Conservation (phyloP, 2,797 vertebrate species). For the Manis crassicaudata region DNA sequence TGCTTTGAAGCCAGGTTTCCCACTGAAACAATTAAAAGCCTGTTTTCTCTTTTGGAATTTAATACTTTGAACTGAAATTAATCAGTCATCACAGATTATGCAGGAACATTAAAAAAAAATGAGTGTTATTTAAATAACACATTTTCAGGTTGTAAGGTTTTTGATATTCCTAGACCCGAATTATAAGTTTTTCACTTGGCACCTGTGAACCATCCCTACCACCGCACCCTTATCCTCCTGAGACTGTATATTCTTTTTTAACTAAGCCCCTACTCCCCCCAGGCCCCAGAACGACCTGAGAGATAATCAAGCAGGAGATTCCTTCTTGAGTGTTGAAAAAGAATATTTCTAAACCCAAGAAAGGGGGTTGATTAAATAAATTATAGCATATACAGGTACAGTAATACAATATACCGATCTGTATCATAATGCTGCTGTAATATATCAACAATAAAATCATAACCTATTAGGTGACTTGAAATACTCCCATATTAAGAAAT, state of each 20-base stretch:
- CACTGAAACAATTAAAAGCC: not conserved
- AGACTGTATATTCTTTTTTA: not conserved
- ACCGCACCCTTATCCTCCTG: not conserved
- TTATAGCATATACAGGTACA: not conserved
- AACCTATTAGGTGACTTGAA: not conserved
- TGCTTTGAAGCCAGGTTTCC: not conserved
- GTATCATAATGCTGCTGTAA: not conserved
- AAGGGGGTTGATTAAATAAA: not conserved
- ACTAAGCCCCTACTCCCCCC: not conserved
- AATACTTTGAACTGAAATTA: not conserved
- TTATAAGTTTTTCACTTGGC: not conserved
- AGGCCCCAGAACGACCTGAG: not conserved
- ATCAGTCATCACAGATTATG: not conserved
- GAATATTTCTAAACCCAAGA: slow-evolving; percentile 39
- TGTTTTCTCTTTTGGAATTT: not conserved
- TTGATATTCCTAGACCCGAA: not conserved
- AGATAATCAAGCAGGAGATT: not conserved
- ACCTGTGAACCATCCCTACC: not conserved
- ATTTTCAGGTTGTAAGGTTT: not conserved
- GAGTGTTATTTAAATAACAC: not conserved
- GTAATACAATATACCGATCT: not conserved
- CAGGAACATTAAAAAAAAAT: not conserved
- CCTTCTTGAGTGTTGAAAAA: not conserved
- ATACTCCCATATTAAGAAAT: not conserved
- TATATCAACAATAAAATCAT: slow-evolving; percentile 7